Base-by-base conservation (phyloP, 2,797 vertebrate genomes). In the Myiotriccus ornatus region DNA sequence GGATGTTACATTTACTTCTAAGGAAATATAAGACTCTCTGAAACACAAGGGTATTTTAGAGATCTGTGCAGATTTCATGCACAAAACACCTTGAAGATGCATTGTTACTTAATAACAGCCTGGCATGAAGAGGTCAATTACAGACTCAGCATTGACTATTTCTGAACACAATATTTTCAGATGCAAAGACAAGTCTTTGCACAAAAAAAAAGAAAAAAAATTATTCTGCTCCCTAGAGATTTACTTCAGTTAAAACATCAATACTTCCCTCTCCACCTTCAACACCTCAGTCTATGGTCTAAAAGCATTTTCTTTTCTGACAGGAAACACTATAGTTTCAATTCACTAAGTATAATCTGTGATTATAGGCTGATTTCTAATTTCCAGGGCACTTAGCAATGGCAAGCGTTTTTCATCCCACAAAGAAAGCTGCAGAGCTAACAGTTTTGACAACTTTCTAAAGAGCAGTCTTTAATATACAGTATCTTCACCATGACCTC, bases 371-470 rank as follows among this genome's bases (percentile, higher is more conserved):
- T 24, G 2, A 32, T 81, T 80, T 76, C 86, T 76, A 35, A 84
- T 90, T 84, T 78, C 43, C 35, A 80, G 35, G 49, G 32, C 74
- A 82, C 23, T 89, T 28, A 35, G 10, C 35, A 90, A 69, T 1
- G 16, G 59, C 2, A 7, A 87, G 25, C 6, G 11, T 80, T 80
- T 93, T 47, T 68, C 41, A 83, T 69, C 39, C 57, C 83, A 56
- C 14, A 28, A 53, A 93, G 84, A 89, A 82, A 87, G 73, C 34
- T 46, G 52, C 78, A 95, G 65, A 92, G 32, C 43, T 93, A 60
- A 27, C 49, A 79, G 71, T 56, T 74, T 52, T 82, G 50, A 94
- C 78, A 90, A 43, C 62, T 87, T 84, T 49, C 44, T 47, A 41
- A 69, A n/a, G 64, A 46, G 13, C 53, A 46, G 44, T 52, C 81